Conservation (phyloP, 2,113 vertebrate species). For the Girardinichthys multiradiatus region DNA sequence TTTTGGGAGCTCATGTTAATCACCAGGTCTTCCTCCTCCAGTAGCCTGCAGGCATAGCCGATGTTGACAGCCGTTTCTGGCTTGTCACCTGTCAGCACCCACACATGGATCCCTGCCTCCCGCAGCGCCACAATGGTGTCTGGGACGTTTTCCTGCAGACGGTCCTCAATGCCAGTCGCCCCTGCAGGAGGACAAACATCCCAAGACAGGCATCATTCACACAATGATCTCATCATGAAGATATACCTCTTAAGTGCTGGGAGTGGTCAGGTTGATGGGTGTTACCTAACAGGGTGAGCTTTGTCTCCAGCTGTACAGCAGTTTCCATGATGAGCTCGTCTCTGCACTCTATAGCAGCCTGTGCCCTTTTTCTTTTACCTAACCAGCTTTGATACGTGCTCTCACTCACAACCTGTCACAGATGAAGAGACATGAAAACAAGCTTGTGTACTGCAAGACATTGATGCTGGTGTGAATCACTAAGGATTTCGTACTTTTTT, state of each 20-base stretch:
- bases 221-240: conserved; percentile 13
- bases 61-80: conserved; percentile 95
- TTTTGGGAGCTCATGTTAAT: conserved; percentile 90
- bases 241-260: neutral
- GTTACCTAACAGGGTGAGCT: conserved; percentile 71
- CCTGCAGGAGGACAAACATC: conserved; percentile 75
- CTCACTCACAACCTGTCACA: conserved; percentile 85
- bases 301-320: conserved; percentile 67
- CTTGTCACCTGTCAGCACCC: conserved; percentile 97
- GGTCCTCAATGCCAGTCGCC: conserved; percentile 95
- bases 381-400: conserved; percentile 86
- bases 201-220: conserved; percentile 16
- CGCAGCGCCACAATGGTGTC: conserved; percentile 88
- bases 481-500: conserved; percentile 85
- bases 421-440: neutral
- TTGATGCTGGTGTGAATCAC: neutral
- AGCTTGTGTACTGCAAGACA: neutral
- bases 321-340: conserved; percentile 67
- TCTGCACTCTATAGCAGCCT: conserved; percentile 78
- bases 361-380: conserved; percentile 83
- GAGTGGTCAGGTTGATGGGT: conserved; percentile 8
- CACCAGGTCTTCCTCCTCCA: conserved; percentile 87
- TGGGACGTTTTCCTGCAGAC: conserved; percentile 91
- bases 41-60: conserved; percentile 90
- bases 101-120: conserved; percentile 92